These are phyloP conservation scores for Diorhabda carinulata DNA, from an alignment of 1,140 invertebrate species.

Conservation along the genomic window DNA sequence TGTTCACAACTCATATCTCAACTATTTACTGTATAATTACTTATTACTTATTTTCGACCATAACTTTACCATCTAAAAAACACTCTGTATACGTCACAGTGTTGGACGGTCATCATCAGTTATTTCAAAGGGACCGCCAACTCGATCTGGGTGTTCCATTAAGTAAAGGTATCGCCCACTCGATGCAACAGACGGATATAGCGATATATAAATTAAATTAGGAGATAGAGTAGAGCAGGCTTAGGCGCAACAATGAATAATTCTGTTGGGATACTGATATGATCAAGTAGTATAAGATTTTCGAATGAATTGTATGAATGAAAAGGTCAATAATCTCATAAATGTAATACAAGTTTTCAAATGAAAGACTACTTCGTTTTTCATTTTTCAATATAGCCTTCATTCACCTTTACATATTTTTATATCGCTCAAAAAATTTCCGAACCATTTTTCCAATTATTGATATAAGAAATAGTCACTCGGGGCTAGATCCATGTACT, in stretches of 20 bases:
- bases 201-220: constrained; percentile 15
- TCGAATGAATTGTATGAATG: neutral
- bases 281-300: neutral
- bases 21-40: too few relatives aligned
- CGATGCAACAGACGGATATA: constrained; percentile 12
- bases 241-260: neutral
- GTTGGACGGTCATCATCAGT: constrained; percentile 29
- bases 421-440: too few relatives aligned
- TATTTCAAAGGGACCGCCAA: constrained; percentile 41
- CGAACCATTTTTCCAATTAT: too few relatives aligned
- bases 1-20: too few relatives aligned
- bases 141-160: constrained; percentile 43
- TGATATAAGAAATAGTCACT: too few relatives aligned
- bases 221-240: neutral
- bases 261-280: neutral
- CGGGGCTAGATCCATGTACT: too few relatives aligned
- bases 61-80: neutral
- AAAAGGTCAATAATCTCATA: neutral
- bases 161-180: constrained; percentile 40
- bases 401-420: too few relatives aligned
- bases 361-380: too few relatives aligned
- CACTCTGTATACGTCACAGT: neutral
- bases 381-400: too few relatives aligned
- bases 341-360: too few relatives aligned
- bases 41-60: neutral